phyloP scores from a whole-genome alignment of 2,113 vertebrate species.

The Lutjanus erythropterus region DNA sequence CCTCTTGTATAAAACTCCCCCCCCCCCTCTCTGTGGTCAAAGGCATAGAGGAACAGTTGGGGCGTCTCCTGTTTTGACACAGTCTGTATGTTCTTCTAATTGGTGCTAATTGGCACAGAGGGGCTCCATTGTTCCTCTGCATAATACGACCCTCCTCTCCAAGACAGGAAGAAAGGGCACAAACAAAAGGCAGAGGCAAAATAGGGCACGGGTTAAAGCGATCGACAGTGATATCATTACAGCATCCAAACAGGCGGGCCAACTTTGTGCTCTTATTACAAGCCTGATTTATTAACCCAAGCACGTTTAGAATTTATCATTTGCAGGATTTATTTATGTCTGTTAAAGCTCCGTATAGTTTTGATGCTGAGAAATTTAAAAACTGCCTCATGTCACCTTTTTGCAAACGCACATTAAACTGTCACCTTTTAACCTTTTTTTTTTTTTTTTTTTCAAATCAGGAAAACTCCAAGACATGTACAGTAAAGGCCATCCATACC shows the following conservation, averaged over 20 bases:
- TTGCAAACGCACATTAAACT: background rate
- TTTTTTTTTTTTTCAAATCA: slow-evolving; percentile 55
- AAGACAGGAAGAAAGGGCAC: slow-evolving; percentile 66
- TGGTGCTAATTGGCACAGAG: slow-evolving; percentile 84
- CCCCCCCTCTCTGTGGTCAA: slow-evolving; percentile 65
- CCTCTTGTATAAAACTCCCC: slow-evolving; percentile 60
- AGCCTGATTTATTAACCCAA: slow-evolving; percentile 8
- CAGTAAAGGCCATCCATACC: slow-evolving; percentile 93
- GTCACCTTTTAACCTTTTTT: background rate
- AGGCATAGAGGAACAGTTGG: slow-evolving; percentile 75
- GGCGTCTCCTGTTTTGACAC: slow-evolving; percentile 84
- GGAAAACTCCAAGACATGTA: slow-evolving; percentile 96
- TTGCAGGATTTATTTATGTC: slow-evolving; percentile 4
- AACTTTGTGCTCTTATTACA: slow-evolving; percentile 22
- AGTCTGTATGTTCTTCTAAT: slow-evolving; percentile 85
- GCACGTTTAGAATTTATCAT: background rate
- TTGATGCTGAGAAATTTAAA: background rate
- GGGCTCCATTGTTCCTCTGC: slow-evolving; percentile 81
- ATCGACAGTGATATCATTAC: slow-evolving; percentile 74
- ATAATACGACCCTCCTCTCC: slow-evolving; percentile 76
- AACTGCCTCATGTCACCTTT: background rate
- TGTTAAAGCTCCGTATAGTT: background rate
- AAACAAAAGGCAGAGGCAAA: slow-evolving; percentile 75
- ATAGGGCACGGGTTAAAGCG: slow-evolving; percentile 72
- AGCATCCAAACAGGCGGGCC: slow-evolving; percentile 29